phyloP scores from a whole-genome alignment of 2,888 invertebrate genomes.

The Polydrusus tereticollis region DNA sequence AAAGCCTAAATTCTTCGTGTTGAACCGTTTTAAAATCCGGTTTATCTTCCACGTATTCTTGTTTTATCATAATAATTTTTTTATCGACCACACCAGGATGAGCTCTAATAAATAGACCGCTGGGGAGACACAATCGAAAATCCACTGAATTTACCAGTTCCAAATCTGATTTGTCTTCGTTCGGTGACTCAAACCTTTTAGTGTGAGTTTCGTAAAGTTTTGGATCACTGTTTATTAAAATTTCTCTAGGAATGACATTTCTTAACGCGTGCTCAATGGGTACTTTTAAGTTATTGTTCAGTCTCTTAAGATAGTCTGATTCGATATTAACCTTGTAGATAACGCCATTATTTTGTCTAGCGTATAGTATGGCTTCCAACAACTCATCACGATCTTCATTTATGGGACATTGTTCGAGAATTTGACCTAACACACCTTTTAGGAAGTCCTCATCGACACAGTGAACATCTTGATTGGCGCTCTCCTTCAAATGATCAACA shows the following conservation, averaged over 20 bases:
- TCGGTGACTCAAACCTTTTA: conserved; percentile 30
- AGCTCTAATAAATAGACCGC: conserved; percentile 54
- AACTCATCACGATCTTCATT: conserved; percentile 34
- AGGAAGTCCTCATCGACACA: conserved; percentile 42
- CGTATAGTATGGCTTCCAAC: conserved; percentile 39
- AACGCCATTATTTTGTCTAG: conserved; percentile 34
- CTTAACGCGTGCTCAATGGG: conserved; percentile 42
- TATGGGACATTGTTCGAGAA: not conserved
- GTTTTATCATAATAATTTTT: conserved; percentile 54
- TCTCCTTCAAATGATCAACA: too few species aligned
- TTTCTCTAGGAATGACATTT: conserved; percentile 24
- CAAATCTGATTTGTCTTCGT: not conserved
- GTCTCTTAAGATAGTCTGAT: conserved; percentile 44
- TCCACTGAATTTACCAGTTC: conserved; percentile 39
- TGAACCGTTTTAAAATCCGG: conserved; percentile 35
- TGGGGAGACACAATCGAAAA: conserved; percentile 56
- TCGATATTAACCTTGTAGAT: conserved; percentile 55
- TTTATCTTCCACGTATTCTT: conserved; percentile 49
- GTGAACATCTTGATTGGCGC: conserved; percentile 27
- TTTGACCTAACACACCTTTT: conserved; percentile 16
- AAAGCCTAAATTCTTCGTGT: conserved; percentile 57
- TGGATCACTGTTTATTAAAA: not conserved
- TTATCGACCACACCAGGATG: conserved; percentile 49
- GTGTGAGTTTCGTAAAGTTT: conserved; percentile 27
- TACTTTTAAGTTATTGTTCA: conserved; percentile 37